A percentile compares a stretch with the other conserved stretches of the same genome.
These are phyloP conservation scores for Cynopterus brachyotis DNA, from an alignment of 2,113 vertebrate species.

Conservation along the genomic window DNA sequence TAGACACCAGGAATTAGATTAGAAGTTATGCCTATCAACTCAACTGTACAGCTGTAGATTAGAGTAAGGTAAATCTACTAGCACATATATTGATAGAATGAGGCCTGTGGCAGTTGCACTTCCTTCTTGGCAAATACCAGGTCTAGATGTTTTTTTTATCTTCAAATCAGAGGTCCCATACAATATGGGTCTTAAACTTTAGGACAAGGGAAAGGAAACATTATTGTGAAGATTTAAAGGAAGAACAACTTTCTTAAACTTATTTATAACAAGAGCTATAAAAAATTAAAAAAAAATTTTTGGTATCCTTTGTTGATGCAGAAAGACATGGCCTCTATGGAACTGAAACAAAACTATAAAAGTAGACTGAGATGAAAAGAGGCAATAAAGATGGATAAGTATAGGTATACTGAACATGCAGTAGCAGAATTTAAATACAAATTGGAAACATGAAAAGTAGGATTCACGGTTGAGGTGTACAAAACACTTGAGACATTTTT, in stretches of 20 bases:
- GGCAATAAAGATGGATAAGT: background rate
- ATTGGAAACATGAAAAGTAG: background rate
- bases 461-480: background rate
- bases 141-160: background rate
- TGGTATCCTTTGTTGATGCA: background rate
- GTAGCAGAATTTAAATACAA: background rate
- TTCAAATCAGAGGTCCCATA: background rate
- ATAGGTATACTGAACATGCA: background rate
- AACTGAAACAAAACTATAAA: background rate
- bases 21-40: background rate
- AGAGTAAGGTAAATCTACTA: background rate
- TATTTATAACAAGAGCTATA: background rate
- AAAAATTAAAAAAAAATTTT: background rate
- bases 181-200: background rate
- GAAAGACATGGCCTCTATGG: background rate
- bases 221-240: background rate
- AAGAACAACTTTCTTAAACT: background rate
- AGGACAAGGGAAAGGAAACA: background rate
- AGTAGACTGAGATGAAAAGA: background rate
- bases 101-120: background rate
- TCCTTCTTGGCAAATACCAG: background rate
- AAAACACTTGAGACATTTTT: background rate
- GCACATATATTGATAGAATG: background rate
- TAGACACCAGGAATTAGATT: background rate
- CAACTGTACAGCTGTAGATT: background rate